Percentiles rank a stretch among this genome's conserved stretches.
Conservation (phyloP, 2,888 invertebrate species). For the Choreutis nemorana region DNA sequence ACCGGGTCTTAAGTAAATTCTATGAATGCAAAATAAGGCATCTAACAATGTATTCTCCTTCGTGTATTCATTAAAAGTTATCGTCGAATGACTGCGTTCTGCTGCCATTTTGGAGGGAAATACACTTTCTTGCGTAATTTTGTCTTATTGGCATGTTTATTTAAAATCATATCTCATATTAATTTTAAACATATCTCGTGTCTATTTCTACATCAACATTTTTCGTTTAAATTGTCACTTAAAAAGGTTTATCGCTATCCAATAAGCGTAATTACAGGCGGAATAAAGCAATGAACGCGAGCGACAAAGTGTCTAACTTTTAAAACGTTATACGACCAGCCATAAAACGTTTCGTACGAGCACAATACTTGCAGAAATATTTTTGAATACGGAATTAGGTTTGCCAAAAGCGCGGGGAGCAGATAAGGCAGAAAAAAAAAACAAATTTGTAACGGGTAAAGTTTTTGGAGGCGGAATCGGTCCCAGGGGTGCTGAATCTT, state of each 20-base stretch:
- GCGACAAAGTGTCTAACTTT: slow-evolving; percentile 60
- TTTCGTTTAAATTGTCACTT: too few species aligned
- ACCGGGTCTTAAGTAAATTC: slow-evolving; percentile 60
- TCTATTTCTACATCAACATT: too few species aligned
- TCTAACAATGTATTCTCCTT: slow-evolving; percentile 41
- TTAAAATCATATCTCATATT: too few species aligned
- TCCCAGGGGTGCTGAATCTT: slow-evolving; percentile 67
- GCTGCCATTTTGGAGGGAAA: slow-evolving; percentile 15
- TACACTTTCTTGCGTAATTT: too few species aligned
- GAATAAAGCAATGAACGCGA: too few species aligned
- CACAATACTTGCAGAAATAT: slow-evolving; percentile 66
- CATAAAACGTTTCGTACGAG: slow-evolving; percentile 62
- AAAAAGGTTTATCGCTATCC: too few species aligned
- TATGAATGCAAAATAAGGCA: slow-evolving; percentile 61
- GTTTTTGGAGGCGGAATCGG: slow-evolving; percentile 65
- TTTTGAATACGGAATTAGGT: slow-evolving; percentile 68
- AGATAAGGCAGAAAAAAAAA: slow-evolving; percentile 64
- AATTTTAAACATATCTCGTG: too few species aligned
- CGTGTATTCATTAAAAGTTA: slow-evolving; percentile 47
- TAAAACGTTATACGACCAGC: slow-evolving; percentile 64
- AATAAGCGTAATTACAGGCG: slow-evolving; percentile 48
- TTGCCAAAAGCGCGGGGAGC: slow-evolving; percentile 63
- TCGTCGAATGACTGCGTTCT: slow-evolving; percentile 21
- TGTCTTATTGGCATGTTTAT: too few species aligned
- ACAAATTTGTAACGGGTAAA: slow-evolving; percentile 68